phyloP scores from a whole-genome alignment of 2,113 vertebrate species.

The Penelope pileata region DNA sequence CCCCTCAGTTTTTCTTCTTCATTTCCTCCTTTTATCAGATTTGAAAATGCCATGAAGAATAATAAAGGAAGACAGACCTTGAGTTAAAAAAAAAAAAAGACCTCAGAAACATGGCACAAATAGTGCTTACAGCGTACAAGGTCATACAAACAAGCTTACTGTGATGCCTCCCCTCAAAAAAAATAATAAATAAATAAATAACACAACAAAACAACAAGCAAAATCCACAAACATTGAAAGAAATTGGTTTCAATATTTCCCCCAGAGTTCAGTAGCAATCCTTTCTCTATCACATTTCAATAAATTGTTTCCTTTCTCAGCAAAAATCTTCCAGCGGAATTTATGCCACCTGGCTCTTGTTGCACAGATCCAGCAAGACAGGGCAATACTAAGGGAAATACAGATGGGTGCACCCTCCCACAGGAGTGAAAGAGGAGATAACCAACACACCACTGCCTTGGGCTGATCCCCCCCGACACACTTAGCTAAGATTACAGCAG shows the following conservation, averaged over 20 bases:
- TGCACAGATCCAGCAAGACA: background rate
- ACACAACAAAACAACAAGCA: background rate
- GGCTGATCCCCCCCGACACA: background rate
- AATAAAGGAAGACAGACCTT: background rate
- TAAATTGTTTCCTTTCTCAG: background rate
- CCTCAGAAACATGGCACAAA: background rate
- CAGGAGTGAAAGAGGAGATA: background rate
- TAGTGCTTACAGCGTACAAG: background rate
- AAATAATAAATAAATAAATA: background rate
- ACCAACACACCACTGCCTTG: no score
- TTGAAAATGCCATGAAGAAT: conserved; percentile 27
- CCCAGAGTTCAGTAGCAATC: background rate
- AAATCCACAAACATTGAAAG: no score
- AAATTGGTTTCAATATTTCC: background rate
- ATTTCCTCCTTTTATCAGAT: conserved; percentile 9
- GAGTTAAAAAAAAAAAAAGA: background rate
- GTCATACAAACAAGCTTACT: background rate
- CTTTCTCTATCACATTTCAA: background rate
- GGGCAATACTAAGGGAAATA: background rate
- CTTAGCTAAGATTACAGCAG: background rate
- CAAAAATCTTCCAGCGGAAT: background rate
- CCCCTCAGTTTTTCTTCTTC: background rate
- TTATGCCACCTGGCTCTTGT: background rate
- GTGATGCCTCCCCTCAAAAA: background rate
- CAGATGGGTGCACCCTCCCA: background rate